Evolutionary conservation across 2,888 invertebrate species (phyloP), one percentile per base, ranked within the genome.

Genomic region (Rhingia rostrata): DNA sequence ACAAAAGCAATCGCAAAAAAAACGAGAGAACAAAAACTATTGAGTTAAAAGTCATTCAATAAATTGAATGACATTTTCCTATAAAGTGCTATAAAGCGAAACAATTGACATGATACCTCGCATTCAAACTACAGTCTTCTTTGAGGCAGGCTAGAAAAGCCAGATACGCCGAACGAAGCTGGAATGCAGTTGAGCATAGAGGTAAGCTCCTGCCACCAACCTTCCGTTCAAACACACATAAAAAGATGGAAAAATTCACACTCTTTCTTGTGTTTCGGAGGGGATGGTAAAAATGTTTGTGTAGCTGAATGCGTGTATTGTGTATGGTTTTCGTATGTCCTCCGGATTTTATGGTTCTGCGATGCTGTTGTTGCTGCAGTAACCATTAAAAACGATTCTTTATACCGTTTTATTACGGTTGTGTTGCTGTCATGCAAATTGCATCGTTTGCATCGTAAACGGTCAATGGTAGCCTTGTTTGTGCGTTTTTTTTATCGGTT

Each of bases 401-500:
- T 79, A 80, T 60, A 66, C 70, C 69, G 35, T 84, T 84, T 84
- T 84, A 84, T 84, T 80, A 80, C 80, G 54, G 80, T 45, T 60
- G 74, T 80, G 70, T 69, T 79, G 80, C 74, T 80, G 84, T 80
- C 84, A 80, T 74, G 84, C 84, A 84, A 84, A 84, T 84, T 80
- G 80, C 84, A 84, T 84, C 79, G 84, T 79, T 84, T 84, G 79
- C 79, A 74, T 84, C 80, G 80, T 74, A 84, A 84, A 84, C 80
- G 74, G 74, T 79, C 84, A 75, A 66, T 84, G 74, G 69, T 80
- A 80, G 80, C 79, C 80, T 84, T 80, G 80, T 74, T 79, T 79
- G 74, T 70, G 58, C 35, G 74, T 54, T 64, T 78, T 73, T 74
- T 2, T 73, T 63, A 73, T 61, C 33, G 12, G 3, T 33, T 61